Evolutionary conservation across 1,140 invertebrate species (phyloP), one percentile per base, ranked within the genome.

Genomic region (Lepidostoma basale): DNA sequence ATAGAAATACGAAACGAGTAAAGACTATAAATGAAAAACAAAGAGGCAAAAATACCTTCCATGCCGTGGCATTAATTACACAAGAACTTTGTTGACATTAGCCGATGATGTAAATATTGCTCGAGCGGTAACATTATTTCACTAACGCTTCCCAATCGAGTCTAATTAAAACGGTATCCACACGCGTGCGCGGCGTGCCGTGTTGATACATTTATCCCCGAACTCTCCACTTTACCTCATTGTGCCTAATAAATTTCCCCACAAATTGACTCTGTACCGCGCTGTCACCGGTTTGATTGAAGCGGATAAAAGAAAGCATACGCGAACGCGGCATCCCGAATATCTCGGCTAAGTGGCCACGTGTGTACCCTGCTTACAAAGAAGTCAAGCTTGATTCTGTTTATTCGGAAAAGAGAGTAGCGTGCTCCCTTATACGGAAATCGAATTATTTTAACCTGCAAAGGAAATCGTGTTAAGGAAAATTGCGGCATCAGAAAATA

Each of bases 21-120:
- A n/a, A n/a, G n/a, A n/a, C n/a, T n/a, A n/a, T n/a, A n/a, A n/a
- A n/a, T n/a, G n/a, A n/a, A n/a, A n/a, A n/a, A n/a, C n/a, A n/a
- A n/a, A n/a, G n/a, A n/a, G n/a, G n/a, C n/a, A n/a, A n/a, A n/a
- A n/a, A n/a, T n/a, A n/a, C n/a, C n/a, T 23, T 59, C n/a, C 40
- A 44, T 62, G 40, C 23, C 23, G 26, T 22, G 42, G 59, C 25
- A 56, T 28, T 54, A 58, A 63, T 63, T 67, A 59, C 18, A 58
- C 45, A 5, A 10, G 23, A 63, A 62, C 56, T 69, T 69, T 44
- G 47, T 64, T 64, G 39, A 58, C 40, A 64, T 42, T 45, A 44
- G 25, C 54, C 40, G 66, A 68, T 26, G 70, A 72, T 62, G 47
- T 67, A 72, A 68, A 72, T 72, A 68, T 64, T 44, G 22, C 44